A percentile compares a stretch with the other conserved stretches of the same genome.
Conservation (phyloP, 2,113 vertebrate species). For the Egretta garzetta region DNA sequence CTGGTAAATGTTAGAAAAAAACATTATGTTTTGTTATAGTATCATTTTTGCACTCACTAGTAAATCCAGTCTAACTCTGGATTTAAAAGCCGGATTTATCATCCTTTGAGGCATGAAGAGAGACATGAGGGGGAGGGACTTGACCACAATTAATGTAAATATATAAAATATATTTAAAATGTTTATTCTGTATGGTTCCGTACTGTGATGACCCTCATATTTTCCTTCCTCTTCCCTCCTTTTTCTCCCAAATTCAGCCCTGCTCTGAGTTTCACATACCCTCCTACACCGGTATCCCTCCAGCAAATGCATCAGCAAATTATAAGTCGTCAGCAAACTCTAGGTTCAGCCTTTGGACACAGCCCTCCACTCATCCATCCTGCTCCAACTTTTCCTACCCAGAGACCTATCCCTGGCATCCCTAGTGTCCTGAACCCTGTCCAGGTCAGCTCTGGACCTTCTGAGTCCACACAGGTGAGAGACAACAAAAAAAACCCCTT, state of each 20-base stretch:
- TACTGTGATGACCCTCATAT: not conserved
- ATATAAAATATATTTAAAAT: not conserved
- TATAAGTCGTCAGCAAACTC: conserved; percentile 89
- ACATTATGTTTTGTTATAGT: not conserved
- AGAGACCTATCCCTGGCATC: conserved; percentile 91
- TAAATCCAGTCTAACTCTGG: not conserved
- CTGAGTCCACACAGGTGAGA: conserved; percentile 93
- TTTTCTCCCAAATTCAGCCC: conserved; percentile 79
- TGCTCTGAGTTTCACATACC: conserved; percentile 94
- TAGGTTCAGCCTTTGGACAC: conserved; percentile 95
- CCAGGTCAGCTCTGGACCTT: conserved; percentile 86
- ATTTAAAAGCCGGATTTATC: not conserved
- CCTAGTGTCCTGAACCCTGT: conserved; percentile 87
- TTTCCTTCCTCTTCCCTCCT: not conserved
- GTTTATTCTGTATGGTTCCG: not conserved
- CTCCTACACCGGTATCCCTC: conserved; percentile 91
- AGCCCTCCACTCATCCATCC: conserved; percentile 97
- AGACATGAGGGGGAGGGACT: not conserved
- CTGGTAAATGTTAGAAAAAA: conserved; percentile 8
- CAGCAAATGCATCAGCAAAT: conserved; percentile 96
- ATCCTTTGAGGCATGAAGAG: not conserved
- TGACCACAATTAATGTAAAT: not conserved
- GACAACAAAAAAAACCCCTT: not conserved
- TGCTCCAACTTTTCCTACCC: conserved; percentile 91
- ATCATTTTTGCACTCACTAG: conserved; percentile 1